A percentile compares a stretch with the other conserved stretches of the same genome.
These are phyloP conservation scores for Popillia japonica DNA, from an alignment of 1,140 invertebrate genomes.

Conservation along the genomic window DNA sequence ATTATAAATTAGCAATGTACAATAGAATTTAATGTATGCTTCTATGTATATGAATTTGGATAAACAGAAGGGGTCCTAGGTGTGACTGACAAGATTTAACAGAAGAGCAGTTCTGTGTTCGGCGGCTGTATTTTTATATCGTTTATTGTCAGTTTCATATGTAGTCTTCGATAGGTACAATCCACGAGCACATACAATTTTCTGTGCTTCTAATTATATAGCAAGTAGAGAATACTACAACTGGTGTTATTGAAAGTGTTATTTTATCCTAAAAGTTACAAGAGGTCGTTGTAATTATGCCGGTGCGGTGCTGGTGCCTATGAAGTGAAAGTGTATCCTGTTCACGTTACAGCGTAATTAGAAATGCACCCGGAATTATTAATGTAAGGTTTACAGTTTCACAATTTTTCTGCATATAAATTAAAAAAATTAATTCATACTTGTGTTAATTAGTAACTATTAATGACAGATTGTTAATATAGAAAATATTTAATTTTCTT, in stretches of 20 bases:
- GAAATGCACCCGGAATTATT: slow-evolving; percentile 35
- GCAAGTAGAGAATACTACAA: background rate
- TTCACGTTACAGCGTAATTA: background rate
- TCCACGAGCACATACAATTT: background rate
- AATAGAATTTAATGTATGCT: slow-evolving; percentile 42
- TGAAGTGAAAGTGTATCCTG: slow-evolving; percentile 36
- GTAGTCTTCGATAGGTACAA: background rate
- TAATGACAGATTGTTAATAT: slow-evolving; percentile 17
- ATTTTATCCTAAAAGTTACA: background rate
- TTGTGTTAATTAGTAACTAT: background rate
- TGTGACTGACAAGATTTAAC: slow-evolving; percentile 44
- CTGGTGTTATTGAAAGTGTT: background rate
- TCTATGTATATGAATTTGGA: slow-evolving; percentile 43
- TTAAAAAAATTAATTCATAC: slow-evolving; percentile 15
- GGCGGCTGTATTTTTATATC: slow-evolving; percentile 14
- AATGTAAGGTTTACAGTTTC: background rate
- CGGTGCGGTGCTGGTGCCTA: background rate
- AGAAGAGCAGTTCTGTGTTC: slow-evolving; percentile 16
- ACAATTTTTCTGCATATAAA: too few species aligned
- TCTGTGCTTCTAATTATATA: background rate
- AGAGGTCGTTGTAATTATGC: background rate
- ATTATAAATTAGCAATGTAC: slow-evolving; percentile 39
- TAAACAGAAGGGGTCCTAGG: slow-evolving; percentile 44
- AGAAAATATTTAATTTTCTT: background rate
- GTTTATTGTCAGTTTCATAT: slow-evolving; percentile 11